phyloP scores from a whole-genome alignment of 1,140 invertebrate genomes.

The Spodoptera litura region DNA sequence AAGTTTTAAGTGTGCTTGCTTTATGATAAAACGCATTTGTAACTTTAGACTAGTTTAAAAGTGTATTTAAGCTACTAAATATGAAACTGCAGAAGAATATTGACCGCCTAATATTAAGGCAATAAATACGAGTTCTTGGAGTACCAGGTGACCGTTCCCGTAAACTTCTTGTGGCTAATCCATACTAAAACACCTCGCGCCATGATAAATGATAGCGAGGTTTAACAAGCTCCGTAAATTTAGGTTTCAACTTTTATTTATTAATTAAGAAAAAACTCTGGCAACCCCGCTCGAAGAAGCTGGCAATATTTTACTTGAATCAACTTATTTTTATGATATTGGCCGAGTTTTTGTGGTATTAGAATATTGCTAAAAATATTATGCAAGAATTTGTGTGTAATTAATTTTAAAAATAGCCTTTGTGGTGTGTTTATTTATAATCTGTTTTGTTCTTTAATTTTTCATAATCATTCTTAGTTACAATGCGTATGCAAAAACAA shows the following conservation, averaged over 20 bases:
- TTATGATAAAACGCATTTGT: slow-evolving; percentile 4
- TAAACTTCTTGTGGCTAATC: slow-evolving; percentile 40
- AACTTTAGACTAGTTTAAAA: background rate
- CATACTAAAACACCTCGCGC: slow-evolving; percentile 11
- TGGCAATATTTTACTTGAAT: slow-evolving; percentile 8
- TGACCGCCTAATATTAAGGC: slow-evolving; percentile 6
- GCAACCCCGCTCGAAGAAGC: background rate
- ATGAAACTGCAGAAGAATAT: background rate
- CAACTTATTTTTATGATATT: slow-evolving; percentile 19
- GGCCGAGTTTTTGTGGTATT: slow-evolving; percentile 8
- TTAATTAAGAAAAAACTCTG: slow-evolving; percentile 36
- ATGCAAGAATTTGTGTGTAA: background rate
- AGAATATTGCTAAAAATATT: background rate
- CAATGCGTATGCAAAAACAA: no score
- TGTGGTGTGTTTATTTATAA: background rate
- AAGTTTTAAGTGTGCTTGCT: slow-evolving; percentile 6
- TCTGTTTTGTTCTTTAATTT: background rate
- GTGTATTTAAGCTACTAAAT: no score
- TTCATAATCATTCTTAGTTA: no score
- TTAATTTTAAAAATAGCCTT: background rate
- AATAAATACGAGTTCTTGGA: slow-evolving; percentile 21
- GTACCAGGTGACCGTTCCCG: slow-evolving; percentile 17
- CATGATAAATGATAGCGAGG: slow-evolving; percentile 25
- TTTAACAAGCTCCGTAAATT: slow-evolving; percentile 32
- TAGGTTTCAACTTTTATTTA: slow-evolving; percentile 42